Base-by-base conservation (phyloP, 1,140 invertebrate genomes). In the Oppia nitens region DNA sequence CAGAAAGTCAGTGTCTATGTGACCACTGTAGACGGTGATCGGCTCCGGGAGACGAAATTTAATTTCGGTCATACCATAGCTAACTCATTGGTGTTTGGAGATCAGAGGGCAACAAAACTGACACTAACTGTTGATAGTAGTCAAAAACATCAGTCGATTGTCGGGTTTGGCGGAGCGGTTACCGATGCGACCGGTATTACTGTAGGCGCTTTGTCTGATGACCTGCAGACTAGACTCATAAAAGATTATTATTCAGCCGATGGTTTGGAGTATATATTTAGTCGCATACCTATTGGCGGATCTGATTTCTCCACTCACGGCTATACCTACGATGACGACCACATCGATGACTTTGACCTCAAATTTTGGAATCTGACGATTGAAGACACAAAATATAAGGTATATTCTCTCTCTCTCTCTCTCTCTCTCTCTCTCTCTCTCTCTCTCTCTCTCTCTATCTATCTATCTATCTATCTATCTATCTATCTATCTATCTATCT, bases 151-250 rank as follows among this genome's bases (percentile, higher is more conserved):
- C 73, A 78, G 64, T 70, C 62, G n/a, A 70, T 79, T 20, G 60
- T 79, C 54, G 89, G 89, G 0, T 92, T 88, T 68, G 89, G 89
- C 0, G 87, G 84, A 17, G 83, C 88, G 1, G 85, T 91, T 61
- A 93, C 88, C 0, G 90, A 93, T 69, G 72, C 88, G 0, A 79
- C 83, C 1, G 81, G 79, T 0, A 80, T 87, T 17, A 83, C 91
- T 65, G 79, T 88, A 59, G 72, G 73, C 1, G 77, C 70, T 3
- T 71, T 89, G 11, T 74, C 77, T 3, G 47, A 68, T 11, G 58
- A 63, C 1, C 64, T 80, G 1, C 78, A 81, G 66, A 69, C 79
- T 26, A 71, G 78, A 47, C 65, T 65, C 3, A 25, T 63, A 0
- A 11, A 59, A 23, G 29, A 55, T 23, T 63, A 63, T 49, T 63